Evolutionary conservation across 53 echinoderm and acorn worm genomes (phyloP).

Genomic region (Luidia sarsii): DNA sequence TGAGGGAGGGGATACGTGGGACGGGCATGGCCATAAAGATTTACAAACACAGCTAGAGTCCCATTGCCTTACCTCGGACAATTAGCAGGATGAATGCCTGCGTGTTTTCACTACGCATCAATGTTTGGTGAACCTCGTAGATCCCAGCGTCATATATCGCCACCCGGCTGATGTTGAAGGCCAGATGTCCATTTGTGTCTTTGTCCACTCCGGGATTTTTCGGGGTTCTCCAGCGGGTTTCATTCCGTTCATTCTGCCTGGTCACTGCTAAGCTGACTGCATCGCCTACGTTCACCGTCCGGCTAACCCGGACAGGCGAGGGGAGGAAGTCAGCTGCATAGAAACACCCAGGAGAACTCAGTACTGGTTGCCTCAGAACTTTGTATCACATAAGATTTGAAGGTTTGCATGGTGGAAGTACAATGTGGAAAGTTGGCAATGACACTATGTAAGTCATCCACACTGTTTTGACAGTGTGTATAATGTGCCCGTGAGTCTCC

Average conservation of each 20-base stretch:
- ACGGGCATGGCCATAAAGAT: no score
- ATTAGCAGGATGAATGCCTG: background rate
- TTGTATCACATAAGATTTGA: no score
- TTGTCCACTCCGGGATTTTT: background rate
- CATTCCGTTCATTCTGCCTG: background rate
- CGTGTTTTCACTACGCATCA: background rate
- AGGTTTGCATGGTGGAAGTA: no score
- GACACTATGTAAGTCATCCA: no score
- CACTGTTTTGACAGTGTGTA: no score
- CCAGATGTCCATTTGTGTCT: background rate
- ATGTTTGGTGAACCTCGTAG: background rate
- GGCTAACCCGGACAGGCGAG: constrained; percentile 10
- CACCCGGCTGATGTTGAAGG: background rate
- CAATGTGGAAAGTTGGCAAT: no score
- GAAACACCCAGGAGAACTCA: no score
- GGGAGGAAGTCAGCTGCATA: background rate
- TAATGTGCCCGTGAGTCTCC: no score
- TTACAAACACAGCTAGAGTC: no score
- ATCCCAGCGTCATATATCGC: background rate
- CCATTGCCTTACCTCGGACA: no score
- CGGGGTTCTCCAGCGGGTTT: background rate
- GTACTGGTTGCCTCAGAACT: no score
- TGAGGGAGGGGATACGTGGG: no score
- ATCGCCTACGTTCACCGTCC: constrained; percentile 47
- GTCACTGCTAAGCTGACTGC: background rate